Base-by-base conservation (phyloP, 2,888 invertebrate genomes). In the Diarsia rubi region DNA sequence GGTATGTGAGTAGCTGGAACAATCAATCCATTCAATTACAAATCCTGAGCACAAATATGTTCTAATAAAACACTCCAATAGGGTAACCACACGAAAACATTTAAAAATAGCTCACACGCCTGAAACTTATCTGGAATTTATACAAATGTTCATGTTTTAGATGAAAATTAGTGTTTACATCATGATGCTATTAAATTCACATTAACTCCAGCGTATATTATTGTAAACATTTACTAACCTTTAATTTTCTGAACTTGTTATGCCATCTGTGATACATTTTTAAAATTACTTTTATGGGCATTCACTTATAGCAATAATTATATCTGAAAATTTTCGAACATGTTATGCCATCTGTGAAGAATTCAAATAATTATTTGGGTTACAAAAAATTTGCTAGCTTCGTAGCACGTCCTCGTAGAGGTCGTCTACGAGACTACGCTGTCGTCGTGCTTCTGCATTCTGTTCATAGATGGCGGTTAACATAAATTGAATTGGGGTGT, bases 391-490 rank as follows among this genome's bases (percentile, higher is more conserved):
- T 57, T 62, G 44, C 16, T 54, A 78, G 60, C 37, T 47, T 54
- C 76, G 77, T 76, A 84, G 82, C 63, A 31, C 49, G 47, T 60
- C n/a, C 14, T 69, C 66, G 76, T 72, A 80, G 84, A 75, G 6
- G 4, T 14, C 47, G 44, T 37, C 80, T 81, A 83, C 75, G 49
- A 77, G 63, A 44, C 24, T 37, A 42, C 0, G 47, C 9, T 9
- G 14, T 27, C 8, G 16, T 8, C n/a, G 19, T 67, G 24, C 49
- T 16, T 67, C 54, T 11, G 11, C 12, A 52, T 16, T 42, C 1
- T 47, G 44, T 19, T 49, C 3, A 79, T 59, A 86, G 86, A 84
- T 87, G 86, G 82, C 82, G 59, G 27, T 75, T 2, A 54, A 45
- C 31, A 49, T 37, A 42, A 45, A 44, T 45, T 52, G 12, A 14